Conservation (phyloP, 1,140 invertebrate species). For the Ceratina australensis region DNA sequence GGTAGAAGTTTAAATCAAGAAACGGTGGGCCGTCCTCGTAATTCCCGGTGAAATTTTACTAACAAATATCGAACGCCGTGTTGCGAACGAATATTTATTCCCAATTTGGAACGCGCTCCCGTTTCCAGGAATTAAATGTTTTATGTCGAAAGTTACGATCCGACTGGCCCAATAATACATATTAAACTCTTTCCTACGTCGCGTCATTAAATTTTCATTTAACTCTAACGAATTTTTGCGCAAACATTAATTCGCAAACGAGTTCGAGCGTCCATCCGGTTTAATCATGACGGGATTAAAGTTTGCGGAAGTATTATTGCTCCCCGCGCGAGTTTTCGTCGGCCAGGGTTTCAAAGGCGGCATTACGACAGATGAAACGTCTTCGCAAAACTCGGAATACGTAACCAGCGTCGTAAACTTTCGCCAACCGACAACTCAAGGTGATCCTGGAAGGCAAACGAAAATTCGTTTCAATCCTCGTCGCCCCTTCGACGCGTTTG, state of each 20-base stretch:
- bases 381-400: not conserved
- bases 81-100: not conserved
- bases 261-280: not conserved
- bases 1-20: not conserved
- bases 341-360: conserved; percentile 1
- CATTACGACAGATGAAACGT: not conserved
- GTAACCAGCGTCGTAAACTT: not conserved
- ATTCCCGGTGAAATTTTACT: not conserved
- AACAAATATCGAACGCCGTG: not conserved
- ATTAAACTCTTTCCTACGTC: too few species aligned
- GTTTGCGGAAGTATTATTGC: conserved; percentile 27
- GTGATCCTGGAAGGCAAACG: not conserved
- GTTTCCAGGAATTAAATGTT: not conserved
- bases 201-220: not conserved
- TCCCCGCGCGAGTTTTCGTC: conserved; percentile 1
- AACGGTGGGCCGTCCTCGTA: not conserved
- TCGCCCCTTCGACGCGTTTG: not conserved
- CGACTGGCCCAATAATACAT: not conserved
- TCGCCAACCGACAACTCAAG: too few species aligned
- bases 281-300: conserved; percentile 10
- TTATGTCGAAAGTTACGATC: not conserved
- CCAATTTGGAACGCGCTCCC: too few species aligned
- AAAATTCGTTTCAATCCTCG: not conserved
- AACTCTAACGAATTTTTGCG: not conserved
- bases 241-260: not conserved